phyloP scores from a whole-genome alignment of 1,140 invertebrate genomes.

The Ladona fulva region DNA sequence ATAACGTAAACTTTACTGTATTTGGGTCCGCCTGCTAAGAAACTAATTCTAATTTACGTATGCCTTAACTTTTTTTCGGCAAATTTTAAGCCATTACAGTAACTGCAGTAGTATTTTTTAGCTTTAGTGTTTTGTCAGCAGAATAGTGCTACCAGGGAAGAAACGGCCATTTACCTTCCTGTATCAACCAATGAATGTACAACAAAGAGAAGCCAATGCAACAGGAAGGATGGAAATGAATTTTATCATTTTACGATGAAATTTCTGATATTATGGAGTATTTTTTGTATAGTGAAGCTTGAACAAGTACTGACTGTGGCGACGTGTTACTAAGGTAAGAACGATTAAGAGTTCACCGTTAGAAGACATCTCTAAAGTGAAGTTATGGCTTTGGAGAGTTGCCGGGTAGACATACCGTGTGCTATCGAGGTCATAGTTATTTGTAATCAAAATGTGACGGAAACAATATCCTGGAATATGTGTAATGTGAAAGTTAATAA shows the following conservation, averaged over 20 bases:
- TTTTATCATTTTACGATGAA: background rate
- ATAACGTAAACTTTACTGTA: too few relatives aligned
- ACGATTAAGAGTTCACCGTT: slow-evolving; percentile 20
- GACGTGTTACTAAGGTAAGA: slow-evolving; percentile 20
- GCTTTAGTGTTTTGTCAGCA: background rate
- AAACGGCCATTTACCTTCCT: background rate
- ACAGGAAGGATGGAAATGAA: background rate
- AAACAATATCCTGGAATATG: background rate
- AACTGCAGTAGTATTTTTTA: too few relatives aligned
- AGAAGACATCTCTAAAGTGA: slow-evolving; percentile 19
- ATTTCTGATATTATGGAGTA: background rate
- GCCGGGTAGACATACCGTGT: slow-evolving; percentile 1
- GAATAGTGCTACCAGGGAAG: background rate
- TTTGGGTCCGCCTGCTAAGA: too few relatives aligned
- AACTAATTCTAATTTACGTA: too few relatives aligned
- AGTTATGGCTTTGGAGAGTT: slow-evolving; percentile 14
- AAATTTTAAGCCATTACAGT: too few relatives aligned
- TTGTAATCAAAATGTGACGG: slow-evolving; percentile 9
- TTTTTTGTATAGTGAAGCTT: slow-evolving; percentile 15
- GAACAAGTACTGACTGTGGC: slow-evolving; percentile 20
- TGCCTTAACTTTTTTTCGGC: too few relatives aligned
- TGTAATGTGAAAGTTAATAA: slow-evolving; percentile 7
- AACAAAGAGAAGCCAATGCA: background rate
- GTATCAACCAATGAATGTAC: background rate
- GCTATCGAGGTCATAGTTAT: slow-evolving; percentile 2